Conservation (phyloP, 2,797 vertebrate genomes). For the Hippocampus kuda region DNA sequence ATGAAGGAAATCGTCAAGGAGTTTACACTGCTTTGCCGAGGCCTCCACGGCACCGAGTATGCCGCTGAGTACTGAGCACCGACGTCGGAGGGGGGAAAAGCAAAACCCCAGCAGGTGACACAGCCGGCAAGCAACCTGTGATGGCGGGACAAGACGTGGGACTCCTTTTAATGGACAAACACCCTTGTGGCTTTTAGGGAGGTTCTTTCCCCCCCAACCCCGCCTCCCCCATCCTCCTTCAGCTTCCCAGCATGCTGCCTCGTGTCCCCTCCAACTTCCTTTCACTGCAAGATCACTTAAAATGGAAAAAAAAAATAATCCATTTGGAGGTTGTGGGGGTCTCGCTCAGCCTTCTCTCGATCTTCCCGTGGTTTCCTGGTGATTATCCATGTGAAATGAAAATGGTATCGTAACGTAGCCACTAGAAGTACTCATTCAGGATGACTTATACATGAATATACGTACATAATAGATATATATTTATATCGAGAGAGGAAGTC, state of each 20-base stretch:
- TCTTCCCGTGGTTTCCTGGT: constrained; percentile 68
- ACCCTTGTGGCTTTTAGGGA: constrained; percentile 10
- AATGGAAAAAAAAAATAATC: not conserved
- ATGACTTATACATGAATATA: constrained; percentile 54
- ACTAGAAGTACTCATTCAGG: constrained; percentile 62
- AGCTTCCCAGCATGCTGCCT: constrained; percentile 48
- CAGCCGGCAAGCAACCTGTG: not conserved
- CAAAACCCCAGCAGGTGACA: not conserved
- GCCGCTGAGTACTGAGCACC: constrained; percentile 90
- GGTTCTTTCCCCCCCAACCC: constrained; percentile 2
- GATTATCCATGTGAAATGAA: constrained; percentile 61
- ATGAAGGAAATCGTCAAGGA: constrained; percentile 98
- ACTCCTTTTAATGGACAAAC: not conserved
- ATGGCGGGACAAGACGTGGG: not conserved
- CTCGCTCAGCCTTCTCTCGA: constrained; percentile 51
- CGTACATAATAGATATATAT: constrained; percentile 44
- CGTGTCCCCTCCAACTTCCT: constrained; percentile 26
- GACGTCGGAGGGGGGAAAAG: constrained; percentile 29
- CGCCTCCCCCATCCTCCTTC: not conserved
- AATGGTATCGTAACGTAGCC: constrained; percentile 64
- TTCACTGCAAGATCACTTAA: not conserved
- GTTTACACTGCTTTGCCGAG: constrained; percentile 91
- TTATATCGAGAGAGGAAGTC: constrained; percentile 45
- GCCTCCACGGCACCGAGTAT: constrained; percentile 97
- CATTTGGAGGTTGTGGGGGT: constrained; percentile 4